A percentile compares a stretch with the other conserved stretches of the same genome.
phyloP scores from a whole-genome alignment of 2,113 vertebrate species.

The Toxostoma redivivum region DNA sequence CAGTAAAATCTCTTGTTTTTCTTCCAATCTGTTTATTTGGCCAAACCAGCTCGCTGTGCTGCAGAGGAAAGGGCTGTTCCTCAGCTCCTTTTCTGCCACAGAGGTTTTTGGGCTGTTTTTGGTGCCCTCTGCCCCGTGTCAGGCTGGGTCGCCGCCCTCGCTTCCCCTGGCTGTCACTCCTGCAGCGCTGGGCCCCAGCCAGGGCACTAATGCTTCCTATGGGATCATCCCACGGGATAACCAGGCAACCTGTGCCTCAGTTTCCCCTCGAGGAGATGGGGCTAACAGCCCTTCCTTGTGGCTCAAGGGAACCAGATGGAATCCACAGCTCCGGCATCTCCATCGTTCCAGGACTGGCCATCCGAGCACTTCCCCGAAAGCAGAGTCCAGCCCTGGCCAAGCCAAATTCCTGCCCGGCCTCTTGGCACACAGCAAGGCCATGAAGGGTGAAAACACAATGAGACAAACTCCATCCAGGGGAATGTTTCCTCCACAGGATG shows the following conservation, averaged over 20 bases:
- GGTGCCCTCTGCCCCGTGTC: constrained; percentile 25
- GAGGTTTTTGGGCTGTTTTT: neutral
- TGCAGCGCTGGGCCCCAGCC: fast-evolving
- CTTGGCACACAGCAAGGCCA: neutral
- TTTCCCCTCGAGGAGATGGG: neutral
- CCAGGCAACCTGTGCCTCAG: neutral
- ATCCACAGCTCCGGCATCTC: fast-evolving
- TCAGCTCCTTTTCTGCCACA: neutral
- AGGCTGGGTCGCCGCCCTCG: neutral
- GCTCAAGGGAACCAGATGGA: neutral
- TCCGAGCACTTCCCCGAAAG: fast-evolving
- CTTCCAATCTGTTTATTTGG: constrained; percentile 24
- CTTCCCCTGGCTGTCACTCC: neutral
- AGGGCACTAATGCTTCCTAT: neutral
- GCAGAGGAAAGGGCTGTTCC: neutral
- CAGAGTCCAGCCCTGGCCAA: neutral
- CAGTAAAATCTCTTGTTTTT: constrained; percentile 14
- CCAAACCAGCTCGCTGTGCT: neutral
- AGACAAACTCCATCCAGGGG: neutral
- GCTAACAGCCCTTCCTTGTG: neutral
- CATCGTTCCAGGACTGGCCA: fast-evolving
- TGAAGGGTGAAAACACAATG: neutral
- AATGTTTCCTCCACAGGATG: neutral
- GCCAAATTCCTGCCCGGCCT: neutral
- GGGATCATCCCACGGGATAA: neutral